Evolutionary conservation across 2,888 invertebrate genomes (phyloP).

Genomic region (Zeuzera pyrina): DNA sequence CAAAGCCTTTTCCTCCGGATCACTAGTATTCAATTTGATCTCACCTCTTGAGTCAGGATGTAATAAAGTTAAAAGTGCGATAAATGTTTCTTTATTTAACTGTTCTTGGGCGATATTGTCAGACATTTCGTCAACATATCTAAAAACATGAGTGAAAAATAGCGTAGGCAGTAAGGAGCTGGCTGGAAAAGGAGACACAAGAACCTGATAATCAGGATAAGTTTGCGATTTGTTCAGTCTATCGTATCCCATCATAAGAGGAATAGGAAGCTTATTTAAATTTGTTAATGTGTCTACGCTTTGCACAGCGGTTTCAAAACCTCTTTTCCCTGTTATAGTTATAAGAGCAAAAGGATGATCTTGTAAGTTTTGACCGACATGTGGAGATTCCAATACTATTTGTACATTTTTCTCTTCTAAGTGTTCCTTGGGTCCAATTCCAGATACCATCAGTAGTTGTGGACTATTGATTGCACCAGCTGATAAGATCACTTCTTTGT

Average conservation of each 20-base stretch:
- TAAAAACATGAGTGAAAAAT: slow-evolving; percentile 15
- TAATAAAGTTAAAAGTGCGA: slow-evolving; percentile 23
- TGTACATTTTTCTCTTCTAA: slow-evolving; percentile 4
- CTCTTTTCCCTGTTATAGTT: slow-evolving; percentile 2
- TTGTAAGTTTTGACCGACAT: slow-evolving; percentile 9
- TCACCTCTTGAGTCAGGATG: slow-evolving; percentile 38
- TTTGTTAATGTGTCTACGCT: slow-evolving; percentile 23
- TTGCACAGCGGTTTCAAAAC: slow-evolving; percentile 14
- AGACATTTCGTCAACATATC: slow-evolving; percentile 25
- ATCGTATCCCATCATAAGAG: slow-evolving; percentile 17
- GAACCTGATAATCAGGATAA: slow-evolving; percentile 23
- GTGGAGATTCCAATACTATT: slow-evolving; percentile 7
- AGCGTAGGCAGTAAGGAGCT: not conserved
- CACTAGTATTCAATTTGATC: slow-evolving; percentile 24
- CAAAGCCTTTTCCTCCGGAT: slow-evolving; percentile 24
- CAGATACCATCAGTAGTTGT: slow-evolving; percentile 10
- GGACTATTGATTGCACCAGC: slow-evolving; percentile 8
- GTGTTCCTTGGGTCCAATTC: slow-evolving; percentile 8
- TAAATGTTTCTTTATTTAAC: slow-evolving; percentile 16
- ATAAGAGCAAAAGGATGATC: slow-evolving; percentile 5
- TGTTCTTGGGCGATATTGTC: slow-evolving; percentile 19
- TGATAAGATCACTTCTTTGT: slow-evolving; percentile 9
- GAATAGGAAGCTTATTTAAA: slow-evolving; percentile 22
- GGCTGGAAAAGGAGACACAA: slow-evolving; percentile 12
- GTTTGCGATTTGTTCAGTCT: slow-evolving; percentile 16